phyloP scores from a whole-genome alignment of 1,140 invertebrate genomes.

The Bombus waltoni region DNA sequence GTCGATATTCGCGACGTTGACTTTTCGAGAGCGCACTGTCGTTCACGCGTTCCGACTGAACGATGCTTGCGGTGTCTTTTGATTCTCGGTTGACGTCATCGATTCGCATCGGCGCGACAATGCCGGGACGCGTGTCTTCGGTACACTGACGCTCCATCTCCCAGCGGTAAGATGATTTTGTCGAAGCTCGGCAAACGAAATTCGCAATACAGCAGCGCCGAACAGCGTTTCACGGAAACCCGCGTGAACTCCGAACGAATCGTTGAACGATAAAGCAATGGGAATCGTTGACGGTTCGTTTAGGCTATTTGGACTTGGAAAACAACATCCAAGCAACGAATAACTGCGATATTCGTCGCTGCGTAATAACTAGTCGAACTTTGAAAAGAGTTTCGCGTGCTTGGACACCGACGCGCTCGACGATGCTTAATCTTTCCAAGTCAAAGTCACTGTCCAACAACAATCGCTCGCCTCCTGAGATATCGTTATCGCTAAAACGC shows the following conservation, averaged over 20 bases:
- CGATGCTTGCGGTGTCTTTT: constrained; percentile 52
- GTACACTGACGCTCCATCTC: not conserved
- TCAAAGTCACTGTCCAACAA: not conserved
- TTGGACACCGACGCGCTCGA: no score
- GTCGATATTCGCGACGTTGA: constrained; percentile 42
- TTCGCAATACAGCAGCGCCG: no score
- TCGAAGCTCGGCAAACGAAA: not conserved
- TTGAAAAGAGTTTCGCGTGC: no score
- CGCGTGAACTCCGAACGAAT: not conserved
- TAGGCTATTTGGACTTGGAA: no score
- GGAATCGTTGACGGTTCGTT: no score
- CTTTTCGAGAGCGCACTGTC: constrained; percentile 42
- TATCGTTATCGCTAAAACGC: not conserved
- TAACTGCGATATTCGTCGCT: no score
- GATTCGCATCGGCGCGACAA: constrained; percentile 18
- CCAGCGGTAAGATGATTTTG: not conserved
- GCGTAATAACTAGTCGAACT: no score
- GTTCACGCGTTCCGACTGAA: constrained; percentile 55
- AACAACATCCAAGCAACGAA: no score
- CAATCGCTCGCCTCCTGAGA: not conserved
- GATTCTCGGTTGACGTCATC: constrained; percentile 20
- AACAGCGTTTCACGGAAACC: not conserved
- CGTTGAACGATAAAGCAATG: not conserved
- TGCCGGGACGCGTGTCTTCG: not conserved
- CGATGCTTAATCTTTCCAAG: no score